phyloP scores from a whole-genome alignment of 2,888 invertebrate species.

The Chesias legatella region DNA sequence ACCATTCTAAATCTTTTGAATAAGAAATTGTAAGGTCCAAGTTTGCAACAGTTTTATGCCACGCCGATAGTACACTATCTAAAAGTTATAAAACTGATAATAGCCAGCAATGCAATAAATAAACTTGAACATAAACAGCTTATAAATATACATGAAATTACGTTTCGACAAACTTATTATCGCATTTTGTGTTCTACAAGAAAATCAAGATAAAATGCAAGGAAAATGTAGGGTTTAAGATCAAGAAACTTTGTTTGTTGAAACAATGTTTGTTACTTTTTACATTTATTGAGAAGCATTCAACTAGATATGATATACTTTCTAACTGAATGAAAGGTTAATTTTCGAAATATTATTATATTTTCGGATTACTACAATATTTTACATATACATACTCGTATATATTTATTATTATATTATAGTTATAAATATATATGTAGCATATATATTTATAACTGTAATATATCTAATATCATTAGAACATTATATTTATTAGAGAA shows the following conservation, averaged over 20 bases:
- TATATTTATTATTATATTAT: too few species aligned
- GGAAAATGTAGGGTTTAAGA: constrained; percentile 22
- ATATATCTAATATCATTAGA: too few species aligned
- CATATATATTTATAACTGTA: too few species aligned
- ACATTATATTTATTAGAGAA: too few species aligned
- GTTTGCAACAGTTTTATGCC: constrained; percentile 67
- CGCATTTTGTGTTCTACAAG: constrained; percentile 44
- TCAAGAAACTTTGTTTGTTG: background rate
- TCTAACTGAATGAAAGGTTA: too few species aligned
- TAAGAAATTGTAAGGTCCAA: constrained; percentile 48
- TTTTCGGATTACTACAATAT: too few species aligned
- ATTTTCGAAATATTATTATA: too few species aligned
- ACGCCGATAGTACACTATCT: constrained; percentile 60
- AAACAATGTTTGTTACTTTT: too few species aligned
- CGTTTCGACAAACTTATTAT: constrained; percentile 45
- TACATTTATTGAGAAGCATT: too few species aligned
- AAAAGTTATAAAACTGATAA: constrained; percentile 68
- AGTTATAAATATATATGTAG: too few species aligned
- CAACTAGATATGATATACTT: too few species aligned
- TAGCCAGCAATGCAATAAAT: constrained; percentile 46
- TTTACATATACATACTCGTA: too few species aligned
- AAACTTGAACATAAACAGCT: constrained; percentile 45
- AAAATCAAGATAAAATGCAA: constrained; percentile 39
- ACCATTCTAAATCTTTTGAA: constrained; percentile 40
- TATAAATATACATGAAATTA: constrained; percentile 49